Evolutionary conservation across 2,113 vertebrate species (phyloP).

Genomic region (Solenodon paradoxus): DNA sequence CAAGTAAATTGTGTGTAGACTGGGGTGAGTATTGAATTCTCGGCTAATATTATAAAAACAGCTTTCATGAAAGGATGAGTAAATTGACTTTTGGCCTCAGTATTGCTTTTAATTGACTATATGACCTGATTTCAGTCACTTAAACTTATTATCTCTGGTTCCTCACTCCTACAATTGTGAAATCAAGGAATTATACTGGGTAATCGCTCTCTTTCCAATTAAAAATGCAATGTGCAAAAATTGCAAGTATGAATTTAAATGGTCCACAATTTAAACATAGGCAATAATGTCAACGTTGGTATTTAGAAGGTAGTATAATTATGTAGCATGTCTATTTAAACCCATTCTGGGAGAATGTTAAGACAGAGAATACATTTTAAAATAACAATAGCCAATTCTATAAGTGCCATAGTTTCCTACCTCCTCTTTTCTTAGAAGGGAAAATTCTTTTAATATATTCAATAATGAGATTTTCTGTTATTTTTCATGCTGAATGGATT

Average conservation of each 20-base stretch:
- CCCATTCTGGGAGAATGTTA: not conserved
- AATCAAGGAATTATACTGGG: slow-evolving; percentile 25
- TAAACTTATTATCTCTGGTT: not conserved
- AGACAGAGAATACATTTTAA: slow-evolving; percentile 5
- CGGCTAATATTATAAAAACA: not conserved
- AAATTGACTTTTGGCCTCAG: not conserved
- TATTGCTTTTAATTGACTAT: not conserved
- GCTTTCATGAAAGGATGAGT: not conserved
- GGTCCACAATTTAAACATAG: slow-evolving; percentile 4
- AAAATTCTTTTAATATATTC: slow-evolving; percentile 10
- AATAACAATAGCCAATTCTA: slow-evolving; percentile 12
- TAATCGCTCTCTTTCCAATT: slow-evolving; percentile 48
- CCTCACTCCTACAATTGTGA: not conserved
- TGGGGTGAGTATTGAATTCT: not conserved
- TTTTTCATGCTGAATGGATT: not conserved
- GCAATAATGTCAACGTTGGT: slow-evolving; percentile 23
- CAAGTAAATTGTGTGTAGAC: not conserved
- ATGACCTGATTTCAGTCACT: not conserved
- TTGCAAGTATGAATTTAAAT: slow-evolving; percentile 18
- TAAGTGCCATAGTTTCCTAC: not conserved
- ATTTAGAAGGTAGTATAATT: slow-evolving; percentile 56
- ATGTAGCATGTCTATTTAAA: slow-evolving; percentile 26
- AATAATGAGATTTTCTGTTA: not conserved
- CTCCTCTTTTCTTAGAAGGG: not conserved
- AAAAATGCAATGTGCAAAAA: slow-evolving; percentile 36